Evolutionary conservation across 2,888 invertebrate genomes (phyloP), one percentile per base, ranked within the genome.

Genomic region (Philaethria dido): DNA sequence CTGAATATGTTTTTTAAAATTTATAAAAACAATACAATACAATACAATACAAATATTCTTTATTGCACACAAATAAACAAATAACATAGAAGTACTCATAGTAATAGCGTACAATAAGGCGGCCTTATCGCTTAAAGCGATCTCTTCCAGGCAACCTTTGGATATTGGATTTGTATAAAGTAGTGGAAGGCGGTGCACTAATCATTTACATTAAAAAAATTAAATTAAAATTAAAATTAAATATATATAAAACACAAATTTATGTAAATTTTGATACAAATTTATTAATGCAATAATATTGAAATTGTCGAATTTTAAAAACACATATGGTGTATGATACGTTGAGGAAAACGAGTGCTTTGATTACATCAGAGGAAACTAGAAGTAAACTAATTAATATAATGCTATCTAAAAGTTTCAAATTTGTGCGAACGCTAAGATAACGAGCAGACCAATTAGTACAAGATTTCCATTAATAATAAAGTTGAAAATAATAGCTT

Each of bases 381-480:
- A 62, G 48, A n/a, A 50, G 50, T 36, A 39, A 62, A 48, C 45
- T 62, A 47, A 47, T 62, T 62, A 52, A 62, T 62, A 29, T 62
- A 52, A 63, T 63, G 54, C 44, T 44, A 54, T 63, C n/a, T 54
- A n/a, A 63, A 63, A 52, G 44, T 63, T 63, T 45, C 42, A 54
- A 44, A 45, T 54, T 54, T 45, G 29, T 18, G 54, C 63, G 33
- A 52, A 54, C 44, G 29, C 44, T 63, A 50, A 48, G 44, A 63
- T 63, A 63, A 54, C 63, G 52, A 63, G 63, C 62, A 52, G 25
- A 62, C 62, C 52, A 54, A 62, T 62, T 62, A 62, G 62, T 62
- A 52, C 62, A 52, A 52, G 54, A 54, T 63, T 54, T 44, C 33
- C 39, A 54, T 39, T 50, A 48, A 48, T 62, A 50, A 50, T 62